These are phyloP conservation scores for Drosophila robusta DNA, from an alignment of 2,888 invertebrate species.

Conservation along the genomic window DNA sequence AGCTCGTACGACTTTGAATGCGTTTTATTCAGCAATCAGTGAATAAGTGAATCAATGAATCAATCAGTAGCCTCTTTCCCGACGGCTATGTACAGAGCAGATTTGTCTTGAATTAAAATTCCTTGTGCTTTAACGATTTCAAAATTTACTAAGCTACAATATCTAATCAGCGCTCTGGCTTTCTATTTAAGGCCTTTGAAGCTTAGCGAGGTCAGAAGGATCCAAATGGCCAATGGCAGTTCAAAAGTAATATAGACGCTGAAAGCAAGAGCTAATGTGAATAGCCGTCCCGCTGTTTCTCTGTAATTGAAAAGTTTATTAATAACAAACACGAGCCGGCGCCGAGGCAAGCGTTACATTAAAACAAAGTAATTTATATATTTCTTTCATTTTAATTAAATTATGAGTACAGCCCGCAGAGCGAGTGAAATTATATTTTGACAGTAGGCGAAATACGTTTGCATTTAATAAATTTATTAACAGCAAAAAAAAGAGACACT, in stretches of 20 bases:
- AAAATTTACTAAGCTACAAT: too few relatives aligned
- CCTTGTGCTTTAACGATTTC: too few relatives aligned
- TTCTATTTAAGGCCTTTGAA: constrained; percentile 44
- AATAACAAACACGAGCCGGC: constrained; percentile 58
- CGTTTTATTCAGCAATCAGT: too few relatives aligned
- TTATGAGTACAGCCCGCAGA: constrained; percentile 36
- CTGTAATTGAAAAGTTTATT: constrained; percentile 76
- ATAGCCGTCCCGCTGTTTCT: constrained; percentile 64
- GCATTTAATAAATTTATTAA: constrained; percentile 71
- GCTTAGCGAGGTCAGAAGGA: constrained; percentile 24
- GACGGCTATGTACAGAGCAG: too few relatives aligned
- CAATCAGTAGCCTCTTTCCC: too few relatives aligned
- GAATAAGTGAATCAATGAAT: too few relatives aligned
- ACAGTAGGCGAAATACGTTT: constrained; percentile 72
- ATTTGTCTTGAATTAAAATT: too few relatives aligned
- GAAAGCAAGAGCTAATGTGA: constrained; percentile 66
- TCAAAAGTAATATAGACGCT: constrained; percentile 23
- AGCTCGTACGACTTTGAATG: too few relatives aligned
- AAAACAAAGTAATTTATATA: constrained; percentile 47
- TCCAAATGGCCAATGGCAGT: constrained; percentile 51
- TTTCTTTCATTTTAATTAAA: constrained; percentile 71
- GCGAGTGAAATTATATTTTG: constrained; percentile 73
- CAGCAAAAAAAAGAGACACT: background rate
- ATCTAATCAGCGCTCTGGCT: too few relatives aligned
- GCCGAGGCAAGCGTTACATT: constrained; percentile 33